Percentiles rank a stretch among this genome's conserved stretches.
Conservation (phyloP, 2,888 invertebrate genomes). For the Liopterus haemorrhoidalis region DNA sequence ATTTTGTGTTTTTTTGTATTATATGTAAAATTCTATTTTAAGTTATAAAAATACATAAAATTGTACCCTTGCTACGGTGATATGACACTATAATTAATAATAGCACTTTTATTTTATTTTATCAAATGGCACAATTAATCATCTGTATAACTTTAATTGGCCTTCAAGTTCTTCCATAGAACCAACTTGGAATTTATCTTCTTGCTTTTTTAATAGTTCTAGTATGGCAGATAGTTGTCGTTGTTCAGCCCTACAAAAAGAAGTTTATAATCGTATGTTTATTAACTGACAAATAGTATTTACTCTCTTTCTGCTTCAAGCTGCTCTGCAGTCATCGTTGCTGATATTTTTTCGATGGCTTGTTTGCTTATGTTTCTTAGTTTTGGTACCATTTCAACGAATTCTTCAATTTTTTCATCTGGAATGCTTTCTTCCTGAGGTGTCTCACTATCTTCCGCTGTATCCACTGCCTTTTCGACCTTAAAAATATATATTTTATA, state of each 20-base stretch:
- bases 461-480: not conserved
- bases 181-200: constrained; percentile 44
- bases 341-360: constrained; percentile 30
- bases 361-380: constrained; percentile 11
- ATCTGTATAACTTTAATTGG: constrained; percentile 44
- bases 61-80: too few species aligned
- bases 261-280: constrained; percentile 1
- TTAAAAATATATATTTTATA: not conserved
- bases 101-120: too few species aligned
- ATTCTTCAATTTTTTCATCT: constrained; percentile 14
- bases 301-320: constrained; percentile 36
- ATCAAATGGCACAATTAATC: too few species aligned
- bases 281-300: constrained; percentile 17
- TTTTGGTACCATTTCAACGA: constrained; percentile 8
- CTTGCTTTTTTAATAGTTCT: constrained; percentile 45
- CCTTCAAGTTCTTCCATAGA: constrained; percentile 42
- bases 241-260: constrained; percentile 42
- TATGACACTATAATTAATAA: too few species aligned
- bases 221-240: constrained; percentile 46
- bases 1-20: too few species aligned
- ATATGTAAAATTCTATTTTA: too few species aligned
- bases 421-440: too few species aligned
- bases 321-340: constrained; percentile 36
- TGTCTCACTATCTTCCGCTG: not conserved
- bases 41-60: too few species aligned